phyloP scores from a whole-genome alignment of 2,888 invertebrate genomes.

The Abscondita cerata region DNA sequence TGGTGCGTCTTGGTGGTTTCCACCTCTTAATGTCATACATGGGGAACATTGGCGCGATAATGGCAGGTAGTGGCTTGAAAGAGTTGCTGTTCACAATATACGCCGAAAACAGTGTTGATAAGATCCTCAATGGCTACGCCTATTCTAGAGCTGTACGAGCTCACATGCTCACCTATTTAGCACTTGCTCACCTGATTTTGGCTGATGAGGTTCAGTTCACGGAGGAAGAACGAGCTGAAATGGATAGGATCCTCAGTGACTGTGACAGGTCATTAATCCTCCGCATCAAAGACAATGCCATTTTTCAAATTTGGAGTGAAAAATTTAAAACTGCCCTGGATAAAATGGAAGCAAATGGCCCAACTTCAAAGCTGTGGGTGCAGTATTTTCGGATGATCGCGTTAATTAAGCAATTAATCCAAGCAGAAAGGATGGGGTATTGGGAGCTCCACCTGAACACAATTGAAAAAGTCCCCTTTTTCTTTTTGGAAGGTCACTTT shows the following conservation, averaged over 20 bases:
- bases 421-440: slow-evolving; percentile 4
- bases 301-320: not conserved
- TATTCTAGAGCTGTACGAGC: not conserved
- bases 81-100: not conserved
- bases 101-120: not conserved
- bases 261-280: not conserved
- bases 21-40: not conserved
- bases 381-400: slow-evolving; percentile 5
- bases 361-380: slow-evolving; percentile 10
- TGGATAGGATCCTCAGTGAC: not conserved
- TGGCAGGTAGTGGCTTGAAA: not conserved
- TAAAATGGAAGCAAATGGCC: not conserved
- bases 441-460: slow-evolving; percentile 5
- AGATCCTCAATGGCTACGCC: too few species aligned
- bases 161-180: not conserved
- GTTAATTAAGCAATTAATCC: slow-evolving; percentile 1
- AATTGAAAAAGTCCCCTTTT: slow-evolving; percentile 24
- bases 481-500: slow-evolving; percentile 27
- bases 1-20: not conserved
- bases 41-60: too few species aligned
- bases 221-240: not conserved
- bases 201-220: not conserved
- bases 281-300: too few species aligned
- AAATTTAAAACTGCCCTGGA: not conserved
- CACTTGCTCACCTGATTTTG: not conserved